phyloP scores from a whole-genome alignment of 2,797 vertebrate genomes.

The Pelobates cultripes region DNA sequence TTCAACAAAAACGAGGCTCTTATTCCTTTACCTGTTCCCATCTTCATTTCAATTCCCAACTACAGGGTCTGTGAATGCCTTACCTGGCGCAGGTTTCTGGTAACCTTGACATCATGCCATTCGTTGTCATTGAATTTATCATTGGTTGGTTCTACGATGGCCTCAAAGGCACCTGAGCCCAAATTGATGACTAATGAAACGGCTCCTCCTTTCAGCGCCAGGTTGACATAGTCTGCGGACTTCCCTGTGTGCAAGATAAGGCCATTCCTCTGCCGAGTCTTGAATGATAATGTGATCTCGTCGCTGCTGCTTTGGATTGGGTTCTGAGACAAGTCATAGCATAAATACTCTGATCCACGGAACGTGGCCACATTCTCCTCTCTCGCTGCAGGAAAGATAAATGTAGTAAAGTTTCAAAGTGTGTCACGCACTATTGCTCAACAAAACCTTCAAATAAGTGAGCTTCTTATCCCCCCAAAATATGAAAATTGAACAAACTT shows the following conservation, averaged over 20 bases:
- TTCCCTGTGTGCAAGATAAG: conserved; percentile 97
- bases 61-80: conserved; percentile 66
- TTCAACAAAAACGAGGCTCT: background rate
- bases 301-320: conserved; percentile 99
- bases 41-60: background rate
- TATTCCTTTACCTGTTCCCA: background rate
- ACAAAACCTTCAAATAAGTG: too few species aligned
- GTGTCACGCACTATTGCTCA: too few species aligned
- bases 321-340: conserved; percentile 97
- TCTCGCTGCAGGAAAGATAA: conserved; percentile 72
- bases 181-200: conserved; percentile 98
- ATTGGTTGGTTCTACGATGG: conserved; percentile 96
- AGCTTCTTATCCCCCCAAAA: too few species aligned
- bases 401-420: too few species aligned
- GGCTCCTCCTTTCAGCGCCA: conserved; percentile 94
- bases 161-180: conserved; percentile 97
- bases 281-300: conserved; percentile 97
- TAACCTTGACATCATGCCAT: conserved; percentile 99
- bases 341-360: conserved; percentile 95
- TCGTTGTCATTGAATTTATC: conserved; percentile 98
- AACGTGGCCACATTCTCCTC: conserved; percentile 97
- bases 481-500: too few species aligned
- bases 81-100: conserved; percentile 99
- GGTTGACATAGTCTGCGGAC: conserved; percentile 96
- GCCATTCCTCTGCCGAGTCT: conserved; percentile 96